A percentile compares a stretch with the other conserved stretches of the same genome.
Conservation (phyloP, 2,113 vertebrate genomes). For the Baryphthengus martii region DNA sequence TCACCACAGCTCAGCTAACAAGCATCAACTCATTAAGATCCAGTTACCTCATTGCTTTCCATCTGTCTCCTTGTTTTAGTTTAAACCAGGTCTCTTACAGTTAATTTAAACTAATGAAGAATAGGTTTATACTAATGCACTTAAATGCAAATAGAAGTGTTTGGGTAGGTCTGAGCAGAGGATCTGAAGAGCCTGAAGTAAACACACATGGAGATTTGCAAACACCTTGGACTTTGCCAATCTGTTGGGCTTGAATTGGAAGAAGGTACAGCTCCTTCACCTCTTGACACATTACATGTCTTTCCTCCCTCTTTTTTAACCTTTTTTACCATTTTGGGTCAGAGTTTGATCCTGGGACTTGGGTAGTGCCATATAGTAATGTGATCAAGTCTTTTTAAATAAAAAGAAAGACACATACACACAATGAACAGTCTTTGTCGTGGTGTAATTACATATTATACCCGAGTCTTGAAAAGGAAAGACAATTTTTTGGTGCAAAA, state of each 20-base stretch:
- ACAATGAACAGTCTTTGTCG: not conserved
- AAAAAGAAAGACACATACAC: not conserved
- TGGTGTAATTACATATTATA: fast-evolving
- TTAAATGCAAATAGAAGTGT: not conserved
- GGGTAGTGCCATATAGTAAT: too few relatives aligned
- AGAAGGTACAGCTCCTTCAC: not conserved
- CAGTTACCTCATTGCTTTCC: not conserved
- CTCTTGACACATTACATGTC: not conserved
- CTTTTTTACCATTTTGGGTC: not conserved
- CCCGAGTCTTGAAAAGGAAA: not conserved
- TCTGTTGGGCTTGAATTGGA: not conserved
- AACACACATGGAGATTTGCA: fast-evolving
- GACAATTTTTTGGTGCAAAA: not conserved
- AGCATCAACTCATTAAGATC: not conserved
- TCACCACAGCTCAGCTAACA: not conserved
- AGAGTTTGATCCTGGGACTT: not conserved
- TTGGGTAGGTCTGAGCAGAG: not conserved
- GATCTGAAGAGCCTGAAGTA: not conserved
- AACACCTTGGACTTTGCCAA: not conserved
- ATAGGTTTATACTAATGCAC: not conserved
- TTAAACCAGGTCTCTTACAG: not conserved
- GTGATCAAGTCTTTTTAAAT: not conserved
- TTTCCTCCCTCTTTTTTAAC: not conserved
- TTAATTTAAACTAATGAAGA: not conserved
- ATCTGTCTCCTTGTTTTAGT: not conserved